Base-by-base conservation (phyloP, 2,113 vertebrate species). In the Zosterops japonicus region DNA sequence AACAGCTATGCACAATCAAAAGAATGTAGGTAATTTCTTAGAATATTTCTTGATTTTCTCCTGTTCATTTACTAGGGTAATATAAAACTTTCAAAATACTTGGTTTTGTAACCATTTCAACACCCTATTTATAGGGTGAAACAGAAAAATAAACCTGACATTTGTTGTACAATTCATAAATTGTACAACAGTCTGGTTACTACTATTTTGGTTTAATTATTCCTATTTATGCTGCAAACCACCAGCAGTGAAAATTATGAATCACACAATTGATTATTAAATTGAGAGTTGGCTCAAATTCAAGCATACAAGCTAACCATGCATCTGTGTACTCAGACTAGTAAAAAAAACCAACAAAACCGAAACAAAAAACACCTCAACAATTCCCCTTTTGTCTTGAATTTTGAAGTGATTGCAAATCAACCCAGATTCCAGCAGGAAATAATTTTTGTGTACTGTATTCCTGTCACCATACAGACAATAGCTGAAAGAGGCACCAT, bases 161-260 rank as follows among this genome's bases (percentile, higher is more conserved):
- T 60, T 18, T 87, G 12, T 39, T 39, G 39, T 39, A 39, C 39
- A 39, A 39, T 84, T 60, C 29, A 27, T 52, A 82, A 76, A 23
- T 60, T 94, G 57, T 19, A 60, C 36, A 89, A 42, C 60, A 93
- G 60, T 79, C 27, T 75, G 29, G 56, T 82, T 89, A 68, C 41
- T 89, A 14, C 25, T 79, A 14, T 81, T 95, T 89, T 94, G 77
- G 67, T 93, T 71, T 76, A 64, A 89, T 82, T 87, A 60, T 33
- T 81, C 23, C 42, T 81, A 82, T 71, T 90, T 85, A 81, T 57
- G 44, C 22, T 78, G 59, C n/a, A 92, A 94, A 28, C 33, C 59
- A 70, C 64, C 76, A 90, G 59, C 59, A 52, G 33, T 24, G 80
- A 80, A 95, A 90, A 86, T 81, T 70, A 77, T 55, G n/a, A 95